Evolutionary conservation across 2,888 invertebrate genomes (phyloP).

Genomic region (Ariolimax columbianus): DNA sequence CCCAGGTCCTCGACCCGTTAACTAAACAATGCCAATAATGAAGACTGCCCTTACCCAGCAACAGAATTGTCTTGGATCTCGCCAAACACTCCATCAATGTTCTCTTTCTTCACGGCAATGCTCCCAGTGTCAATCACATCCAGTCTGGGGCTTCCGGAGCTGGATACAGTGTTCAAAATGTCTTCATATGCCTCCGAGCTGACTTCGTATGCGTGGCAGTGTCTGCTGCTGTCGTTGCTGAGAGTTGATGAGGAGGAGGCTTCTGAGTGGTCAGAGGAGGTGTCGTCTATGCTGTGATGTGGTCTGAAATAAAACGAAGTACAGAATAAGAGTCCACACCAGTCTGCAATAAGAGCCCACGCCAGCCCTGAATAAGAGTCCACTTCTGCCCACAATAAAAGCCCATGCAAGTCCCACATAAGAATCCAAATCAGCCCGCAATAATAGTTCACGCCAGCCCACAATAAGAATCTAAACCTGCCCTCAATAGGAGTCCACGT

Average conservation of each 20-base stretch:
- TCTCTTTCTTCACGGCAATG: constrained; percentile 65
- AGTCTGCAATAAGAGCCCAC: no score
- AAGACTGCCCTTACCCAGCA: constrained; percentile 59
- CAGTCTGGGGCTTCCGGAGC: constrained; percentile 33
- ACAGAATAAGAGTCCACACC: no score
- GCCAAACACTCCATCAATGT: constrained; percentile 58
- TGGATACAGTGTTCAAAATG: constrained; percentile 22
- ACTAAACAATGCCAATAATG: background rate
- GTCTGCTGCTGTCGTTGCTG: constrained; percentile 32
- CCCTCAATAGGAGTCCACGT: no score
- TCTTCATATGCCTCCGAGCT: constrained; percentile 10
- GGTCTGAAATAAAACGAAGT: constrained; percentile 13
- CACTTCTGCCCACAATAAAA: no score
- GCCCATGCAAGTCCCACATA: no score
- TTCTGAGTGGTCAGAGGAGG: constrained; percentile 21
- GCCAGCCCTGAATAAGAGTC: no score
- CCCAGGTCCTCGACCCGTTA: no score
- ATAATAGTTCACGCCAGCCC: no score
- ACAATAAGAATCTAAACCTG: no score
- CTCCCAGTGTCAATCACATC: constrained; percentile 49
- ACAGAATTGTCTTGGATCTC: constrained; percentile 63
- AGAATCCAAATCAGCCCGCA: no score
- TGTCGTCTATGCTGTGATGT: background rate
- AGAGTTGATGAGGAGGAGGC: constrained; percentile 43
- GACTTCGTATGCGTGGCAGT: background rate